Base-by-base conservation (phyloP, 2,797 vertebrate species). In the Danio jaintianensis region DNA sequence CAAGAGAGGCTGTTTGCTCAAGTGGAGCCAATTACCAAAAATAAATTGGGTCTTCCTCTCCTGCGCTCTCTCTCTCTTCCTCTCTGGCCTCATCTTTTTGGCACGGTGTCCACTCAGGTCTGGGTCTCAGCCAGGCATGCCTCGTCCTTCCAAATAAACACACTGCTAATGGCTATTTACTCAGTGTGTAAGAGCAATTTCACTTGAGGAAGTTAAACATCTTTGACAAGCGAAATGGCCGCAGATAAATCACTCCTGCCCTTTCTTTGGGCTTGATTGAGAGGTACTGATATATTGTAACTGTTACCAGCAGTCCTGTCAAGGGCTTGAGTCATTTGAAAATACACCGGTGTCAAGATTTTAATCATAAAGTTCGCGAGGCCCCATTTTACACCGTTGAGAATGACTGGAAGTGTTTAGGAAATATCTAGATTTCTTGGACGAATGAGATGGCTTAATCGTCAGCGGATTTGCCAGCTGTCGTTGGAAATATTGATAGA, bases 11-110 rank as follows among this genome's bases (percentile, higher is more conserved):
- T 93, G 91, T 94, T 94, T 94, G 90, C 91, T 94, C 93, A 94
- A 94, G 93, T 94, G 92, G 89, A 93, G 93, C 92, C 93, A 94
- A 94, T 94, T 94, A 94, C 91, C 90, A 86, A 87, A 92, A 93
- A 93, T 93, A 93, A 93, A 94, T 92, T 92, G 90, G 88, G 90
- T 92, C 89, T 91, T 93, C 92, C 91, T 92, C 88, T 89, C 83
- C 75, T 73, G 86, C 87, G 82, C 84, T 82, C 68, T 75, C 29
- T 88, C 63, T 62, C 55, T 87, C 88, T 83, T 89, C 84, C 87
- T 89, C 75, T 82, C 85, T 59, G 78, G 84, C 87, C 89, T 76
- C 89, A 86, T 92, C 89, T 90, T 82, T 83, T 76, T 83, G 87
- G 89, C 90, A 87, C 78, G 84, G 85, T 90, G 91, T 93, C 89